Evolutionary conservation across 2,113 vertebrate species (phyloP).

Genomic region (Upupa epops): DNA sequence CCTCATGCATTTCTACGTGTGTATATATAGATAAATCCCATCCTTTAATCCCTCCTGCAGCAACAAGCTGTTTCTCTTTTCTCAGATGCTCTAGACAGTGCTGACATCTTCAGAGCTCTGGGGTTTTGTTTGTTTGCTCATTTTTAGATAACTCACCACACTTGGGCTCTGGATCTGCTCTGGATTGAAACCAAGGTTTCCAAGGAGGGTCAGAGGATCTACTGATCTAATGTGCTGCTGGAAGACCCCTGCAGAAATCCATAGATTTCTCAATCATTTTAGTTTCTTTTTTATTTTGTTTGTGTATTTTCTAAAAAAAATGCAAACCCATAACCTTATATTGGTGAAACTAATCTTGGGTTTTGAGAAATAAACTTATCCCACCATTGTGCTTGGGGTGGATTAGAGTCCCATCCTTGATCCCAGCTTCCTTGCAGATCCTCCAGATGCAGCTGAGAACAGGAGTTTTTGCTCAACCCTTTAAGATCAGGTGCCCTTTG

Average conservation of each 20-base stretch:
- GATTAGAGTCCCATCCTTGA: background rate
- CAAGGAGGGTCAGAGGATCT: background rate
- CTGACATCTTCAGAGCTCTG: conserved; percentile 20
- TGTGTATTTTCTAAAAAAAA: background rate
- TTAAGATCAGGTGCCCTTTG: background rate
- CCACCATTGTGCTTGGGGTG: background rate
- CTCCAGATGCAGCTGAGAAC: background rate
- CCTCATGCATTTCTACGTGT: background rate
- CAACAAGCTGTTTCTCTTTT: background rate
- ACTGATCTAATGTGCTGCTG: background rate
- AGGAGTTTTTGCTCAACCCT: background rate
- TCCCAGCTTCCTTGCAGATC: background rate
- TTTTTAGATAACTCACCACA: conserved; percentile 32
- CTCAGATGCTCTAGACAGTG: conserved; percentile 10
- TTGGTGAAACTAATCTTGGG: background rate
- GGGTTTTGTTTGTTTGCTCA: conserved; percentile 32
- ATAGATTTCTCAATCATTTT: background rate
- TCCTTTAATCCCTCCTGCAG: background rate
- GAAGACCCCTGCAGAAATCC: background rate
- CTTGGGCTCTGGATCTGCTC: background rate
- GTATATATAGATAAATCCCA: background rate
- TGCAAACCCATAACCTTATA: too few species aligned
- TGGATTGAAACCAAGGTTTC: background rate
- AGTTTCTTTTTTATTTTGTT: background rate
- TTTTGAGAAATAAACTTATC: background rate